A percentile compares a stretch with the other conserved stretches of the same genome.
These are phyloP conservation scores for Epizoanthus rinbou DNA, from an alignment of 92 coral and sea anemone species.

Conservation along the genomic window DNA sequence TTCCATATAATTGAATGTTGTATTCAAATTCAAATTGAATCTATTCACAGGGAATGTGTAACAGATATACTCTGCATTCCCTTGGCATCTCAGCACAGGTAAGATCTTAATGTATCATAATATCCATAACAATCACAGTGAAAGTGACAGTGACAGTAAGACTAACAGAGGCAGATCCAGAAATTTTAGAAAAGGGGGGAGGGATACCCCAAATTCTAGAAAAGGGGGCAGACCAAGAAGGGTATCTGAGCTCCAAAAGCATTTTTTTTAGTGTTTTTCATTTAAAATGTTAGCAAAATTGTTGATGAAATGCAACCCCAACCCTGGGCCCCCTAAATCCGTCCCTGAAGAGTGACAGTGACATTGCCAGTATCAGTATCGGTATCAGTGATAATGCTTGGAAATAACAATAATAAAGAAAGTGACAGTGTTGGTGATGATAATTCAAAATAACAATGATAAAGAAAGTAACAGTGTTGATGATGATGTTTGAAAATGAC, in stretches of 20 bases:
- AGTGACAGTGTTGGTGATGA: not conserved
- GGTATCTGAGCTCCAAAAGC: no score
- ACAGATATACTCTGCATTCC: constrained; percentile 87
- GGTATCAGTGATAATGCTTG: not conserved
- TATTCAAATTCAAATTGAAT: not conserved
- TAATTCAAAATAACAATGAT: not conserved
- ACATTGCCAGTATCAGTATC: not conserved
- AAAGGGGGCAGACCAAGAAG: no score
- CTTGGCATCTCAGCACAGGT: constrained; percentile 97
- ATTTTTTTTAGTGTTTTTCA: no score
- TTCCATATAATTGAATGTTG: no score
- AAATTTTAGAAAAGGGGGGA: no score
- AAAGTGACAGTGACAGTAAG: not conserved
- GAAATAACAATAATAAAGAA: not conserved
- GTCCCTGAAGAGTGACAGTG: not conserved
- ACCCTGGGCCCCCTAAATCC: no score
- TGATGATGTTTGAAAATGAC: not conserved
- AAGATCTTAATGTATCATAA: constrained; percentile 12
- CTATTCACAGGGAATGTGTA: constrained; percentile 74
- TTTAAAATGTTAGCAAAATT: no score
- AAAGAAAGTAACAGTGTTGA: no score
- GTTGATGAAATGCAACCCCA: no score
- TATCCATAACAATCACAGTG: not conserved
- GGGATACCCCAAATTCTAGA: no score
- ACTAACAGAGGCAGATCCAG: no score